These are phyloP conservation scores for Vesta saturnalis DNA, from an alignment of 2,888 invertebrate species.

Conservation along the genomic window DNA sequence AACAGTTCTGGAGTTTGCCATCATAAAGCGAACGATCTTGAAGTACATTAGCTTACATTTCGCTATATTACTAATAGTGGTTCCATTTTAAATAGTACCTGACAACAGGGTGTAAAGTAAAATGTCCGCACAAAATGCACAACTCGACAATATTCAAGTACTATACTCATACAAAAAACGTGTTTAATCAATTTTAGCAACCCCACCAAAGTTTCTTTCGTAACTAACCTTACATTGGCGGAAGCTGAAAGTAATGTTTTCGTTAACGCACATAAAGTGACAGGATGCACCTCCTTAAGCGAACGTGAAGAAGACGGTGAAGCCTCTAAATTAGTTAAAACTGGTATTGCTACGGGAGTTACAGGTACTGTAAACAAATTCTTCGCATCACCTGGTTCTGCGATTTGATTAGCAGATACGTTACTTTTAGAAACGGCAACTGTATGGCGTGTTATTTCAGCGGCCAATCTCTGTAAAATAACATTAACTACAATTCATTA, in stretches of 20 bases:
- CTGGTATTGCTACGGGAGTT: conserved; percentile 36
- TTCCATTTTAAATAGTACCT: too few species aligned
- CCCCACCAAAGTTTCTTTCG: background rate
- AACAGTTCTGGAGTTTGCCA: too few species aligned
- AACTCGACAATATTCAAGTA: too few species aligned
- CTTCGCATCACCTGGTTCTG: conserved; percentile 49
- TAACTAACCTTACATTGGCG: conserved; percentile 15
- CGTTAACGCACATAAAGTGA: conserved; percentile 13
- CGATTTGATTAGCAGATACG: conserved; percentile 41
- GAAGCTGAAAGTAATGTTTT: conserved; percentile 19
- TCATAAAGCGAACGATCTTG: too few species aligned
- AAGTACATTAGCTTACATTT: too few species aligned
- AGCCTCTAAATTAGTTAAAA: conserved; percentile 14
- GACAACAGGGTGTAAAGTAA: too few species aligned
- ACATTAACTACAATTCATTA: conserved; percentile 21
- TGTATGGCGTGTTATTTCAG: conserved; percentile 75
- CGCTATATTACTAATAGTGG: too few species aligned
- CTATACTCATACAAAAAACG: too few species aligned
- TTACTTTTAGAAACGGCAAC: conserved; percentile 64
- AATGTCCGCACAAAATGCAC: too few species aligned
- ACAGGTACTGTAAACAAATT: conserved; percentile 50
- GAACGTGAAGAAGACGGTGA: conserved; percentile 29
- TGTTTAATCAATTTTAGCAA: background rate
- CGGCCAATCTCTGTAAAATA: conserved; percentile 68
- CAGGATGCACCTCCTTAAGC: conserved; percentile 22